phyloP scores from a whole-genome alignment of 1,140 invertebrate species.

The Centruroides sculpturatus region DNA sequence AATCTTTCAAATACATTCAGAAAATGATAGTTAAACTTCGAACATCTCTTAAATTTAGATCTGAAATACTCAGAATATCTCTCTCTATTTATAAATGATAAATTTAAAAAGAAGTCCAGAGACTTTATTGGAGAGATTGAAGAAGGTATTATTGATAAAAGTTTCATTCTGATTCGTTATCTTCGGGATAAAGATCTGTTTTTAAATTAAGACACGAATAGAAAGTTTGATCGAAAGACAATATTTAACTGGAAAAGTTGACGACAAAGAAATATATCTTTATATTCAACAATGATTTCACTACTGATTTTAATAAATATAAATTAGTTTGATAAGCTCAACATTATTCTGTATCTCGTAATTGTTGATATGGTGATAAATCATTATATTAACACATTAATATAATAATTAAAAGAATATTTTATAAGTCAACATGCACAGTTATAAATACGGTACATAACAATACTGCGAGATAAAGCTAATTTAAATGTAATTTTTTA shows the following conservation, averaged over 20 bases:
- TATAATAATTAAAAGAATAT: too few species aligned
- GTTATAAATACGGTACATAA: too few species aligned
- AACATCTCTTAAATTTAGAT: constrained; percentile 96
- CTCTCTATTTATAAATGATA: constrained; percentile 97
- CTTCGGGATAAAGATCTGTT: constrained; percentile 99
- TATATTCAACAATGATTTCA: background rate
- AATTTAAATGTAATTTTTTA: too few species aligned
- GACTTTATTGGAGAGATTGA: constrained; percentile 89
- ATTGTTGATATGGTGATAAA: too few species aligned
- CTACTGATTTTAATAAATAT: too few species aligned
- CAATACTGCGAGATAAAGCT: too few species aligned
- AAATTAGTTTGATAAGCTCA: too few species aligned
- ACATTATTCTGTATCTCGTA: too few species aligned
- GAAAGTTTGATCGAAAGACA: constrained; percentile 97
- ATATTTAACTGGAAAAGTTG: constrained; percentile 87
- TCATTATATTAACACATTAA: too few species aligned
- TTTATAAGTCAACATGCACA: too few species aligned
- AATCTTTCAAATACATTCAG: constrained; percentile 78
- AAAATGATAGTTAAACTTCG: constrained; percentile 96
- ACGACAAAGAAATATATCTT: constrained; percentile 48
- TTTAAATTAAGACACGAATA: constrained; percentile 97
- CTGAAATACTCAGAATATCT: constrained; percentile 95
- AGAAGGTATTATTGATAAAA: constrained; percentile 91
- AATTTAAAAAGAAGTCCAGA: constrained; percentile 96
- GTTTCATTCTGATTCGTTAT: constrained; percentile 97